Conservation (phyloP, 2,888 invertebrate genomes). For the Palloptera scutellata region DNA sequence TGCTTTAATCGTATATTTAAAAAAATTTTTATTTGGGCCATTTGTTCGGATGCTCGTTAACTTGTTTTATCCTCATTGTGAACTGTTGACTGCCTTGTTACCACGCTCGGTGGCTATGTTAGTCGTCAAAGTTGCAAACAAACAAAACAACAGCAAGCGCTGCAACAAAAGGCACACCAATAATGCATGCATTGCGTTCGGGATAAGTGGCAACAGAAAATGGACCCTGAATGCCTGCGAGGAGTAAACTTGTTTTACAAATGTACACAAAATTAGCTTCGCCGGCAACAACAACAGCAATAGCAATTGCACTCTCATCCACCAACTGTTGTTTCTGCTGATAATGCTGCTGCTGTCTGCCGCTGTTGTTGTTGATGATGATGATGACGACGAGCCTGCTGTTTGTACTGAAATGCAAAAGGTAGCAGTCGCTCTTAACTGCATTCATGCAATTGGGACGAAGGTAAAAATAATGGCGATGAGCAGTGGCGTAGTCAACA, state of each 20-base stretch:
- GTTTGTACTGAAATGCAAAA: no score
- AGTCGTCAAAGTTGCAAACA: conserved; percentile 30
- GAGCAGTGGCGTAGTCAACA: no score
- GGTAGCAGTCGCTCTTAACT: not conserved
- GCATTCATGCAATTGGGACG: not conserved
- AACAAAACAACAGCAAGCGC: conserved; percentile 1
- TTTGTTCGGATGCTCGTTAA: conserved; percentile 19
- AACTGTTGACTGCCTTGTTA: conserved; percentile 45
- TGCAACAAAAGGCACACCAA: not conserved
- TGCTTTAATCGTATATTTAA: not conserved
- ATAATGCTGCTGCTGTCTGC: not conserved
- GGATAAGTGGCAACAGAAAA: not conserved
- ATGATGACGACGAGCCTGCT: not conserved
- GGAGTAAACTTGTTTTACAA: conserved; percentile 23
- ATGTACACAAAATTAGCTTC: conserved; percentile 27
- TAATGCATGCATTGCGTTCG: not conserved
- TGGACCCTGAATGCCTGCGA: conserved; percentile 6
- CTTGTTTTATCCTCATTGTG: conserved; percentile 26
- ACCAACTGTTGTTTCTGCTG: not conserved
- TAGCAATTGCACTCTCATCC: not conserved
- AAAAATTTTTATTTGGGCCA: conserved; percentile 9
- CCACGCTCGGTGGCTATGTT: conserved; percentile 43
- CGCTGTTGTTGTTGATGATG: not conserved
- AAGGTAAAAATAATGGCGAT: not conserved
- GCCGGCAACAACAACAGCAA: not conserved